Base-by-base conservation (phyloP, 2,888 invertebrate genomes). In the Leucoptera coffeella region DNA sequence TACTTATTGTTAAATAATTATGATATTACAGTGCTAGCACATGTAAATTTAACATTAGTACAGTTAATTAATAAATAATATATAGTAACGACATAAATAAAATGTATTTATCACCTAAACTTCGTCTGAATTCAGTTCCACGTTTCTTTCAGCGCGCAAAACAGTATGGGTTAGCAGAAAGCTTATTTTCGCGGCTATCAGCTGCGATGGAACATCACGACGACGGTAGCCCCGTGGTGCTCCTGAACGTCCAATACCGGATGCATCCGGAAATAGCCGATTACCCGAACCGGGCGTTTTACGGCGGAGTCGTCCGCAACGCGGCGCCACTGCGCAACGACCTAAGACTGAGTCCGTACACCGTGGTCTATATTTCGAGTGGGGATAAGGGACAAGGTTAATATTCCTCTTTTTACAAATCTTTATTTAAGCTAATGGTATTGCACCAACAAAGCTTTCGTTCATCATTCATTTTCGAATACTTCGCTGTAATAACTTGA, bases 181-280 rank as follows among this genome's bases (percentile, higher is more conserved):
- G 91, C 4, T 53, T 92, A 30, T 91, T 91, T 57, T 75, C 82
- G 7, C 75, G 92, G 7, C 71, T 90, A 9, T 73, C 81, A 38
- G 64, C 73, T 2, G 72, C 74, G 38, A 65, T 81, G 28, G 62
- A 67, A 28, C 43, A 44, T 2, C 53, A 60, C 41, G 27, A 39
- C 6, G 33, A 42, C 5, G 45, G 36, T 19, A 50, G 43, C 36
- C 75, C 76, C 0, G 62, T 78, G 6, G 57, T 74, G 33, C 54
- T 76, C 37, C 58, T 89, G 15, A 62, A 73, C 35, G 69, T 58
- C 2, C 93, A 94, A 50, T 92, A 91, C 54, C 75, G 93, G 34
- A 93, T 94, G 93, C 83, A 87, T 37, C 73, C 76, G 1, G 80
- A 81, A 28, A 91, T 94, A 36, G 81, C 82, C 2, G 57, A 64